phyloP scores from a whole-genome alignment of 2,113 vertebrate species.

The Brachyhypopomus gauderio region DNA sequence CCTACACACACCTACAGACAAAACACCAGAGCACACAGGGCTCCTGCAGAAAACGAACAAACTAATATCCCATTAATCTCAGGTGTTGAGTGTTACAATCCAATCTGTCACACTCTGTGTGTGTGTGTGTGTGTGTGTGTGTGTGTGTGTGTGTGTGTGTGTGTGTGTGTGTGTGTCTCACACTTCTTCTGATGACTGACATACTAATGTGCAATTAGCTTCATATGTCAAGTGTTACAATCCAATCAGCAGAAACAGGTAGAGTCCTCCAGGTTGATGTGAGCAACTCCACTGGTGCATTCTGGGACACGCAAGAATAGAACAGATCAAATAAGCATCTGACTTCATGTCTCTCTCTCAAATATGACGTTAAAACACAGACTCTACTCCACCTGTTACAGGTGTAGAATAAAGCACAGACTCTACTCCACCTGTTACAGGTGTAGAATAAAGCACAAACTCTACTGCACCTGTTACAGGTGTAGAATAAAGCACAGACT shows the following conservation, averaged over 20 bases:
- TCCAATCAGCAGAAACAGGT: constrained; percentile 13
- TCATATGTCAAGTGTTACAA: neutral
- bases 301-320: neutral
- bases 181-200: neutral
- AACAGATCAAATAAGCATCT: neutral
- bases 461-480: too few species aligned
- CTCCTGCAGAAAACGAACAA: constrained; percentile 9
- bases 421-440: too few species aligned
- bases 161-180: too few species aligned
- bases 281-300: neutral
- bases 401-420: too few species aligned
- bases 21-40: neutral
- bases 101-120: neutral
- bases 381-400: too few species aligned
- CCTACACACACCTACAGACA: neutral
- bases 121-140: too few species aligned
- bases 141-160: too few species aligned
- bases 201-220: neutral
- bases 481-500: too few species aligned
- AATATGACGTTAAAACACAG: too few species aligned
- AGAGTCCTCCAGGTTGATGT: constrained; percentile 36
- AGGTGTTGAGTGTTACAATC: constrained; percentile 32
- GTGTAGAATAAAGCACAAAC: too few species aligned
- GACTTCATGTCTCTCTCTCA: too few species aligned
- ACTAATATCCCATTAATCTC: constrained; percentile 39